Conservation (phyloP, 1,140 invertebrate species). For the Zaprionus inermis region DNA sequence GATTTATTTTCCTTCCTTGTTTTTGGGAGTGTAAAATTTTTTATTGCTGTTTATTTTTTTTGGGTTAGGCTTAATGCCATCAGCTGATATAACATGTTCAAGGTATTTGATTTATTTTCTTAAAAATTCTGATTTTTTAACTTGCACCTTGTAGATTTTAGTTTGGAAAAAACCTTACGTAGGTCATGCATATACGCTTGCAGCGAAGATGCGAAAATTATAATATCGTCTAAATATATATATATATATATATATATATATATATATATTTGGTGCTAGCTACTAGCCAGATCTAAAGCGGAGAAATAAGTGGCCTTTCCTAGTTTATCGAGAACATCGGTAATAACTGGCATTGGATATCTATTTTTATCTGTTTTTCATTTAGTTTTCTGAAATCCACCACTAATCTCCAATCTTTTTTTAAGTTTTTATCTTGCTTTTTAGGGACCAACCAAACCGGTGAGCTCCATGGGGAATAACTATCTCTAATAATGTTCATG, state of each 20-base stretch:
- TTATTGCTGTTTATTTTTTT: slow-evolving; percentile 48
- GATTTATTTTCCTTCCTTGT: slow-evolving; percentile 59
- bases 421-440: slow-evolving; percentile 41
- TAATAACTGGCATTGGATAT: slow-evolving; percentile 85
- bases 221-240: slow-evolving; percentile 62
- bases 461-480: slow-evolving; percentile 37
- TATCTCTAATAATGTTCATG: slow-evolving; percentile 18
- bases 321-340: slow-evolving; percentile 84
- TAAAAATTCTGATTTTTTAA: slow-evolving; percentile 39
- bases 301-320: slow-evolving; percentile 82
- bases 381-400: slow-evolving; percentile 12
- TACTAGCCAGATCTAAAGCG: slow-evolving; percentile 84
- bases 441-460: slow-evolving; percentile 57
- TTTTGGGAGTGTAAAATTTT: slow-evolving; percentile 57
- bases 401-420: slow-evolving; percentile 73
- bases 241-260: no score
- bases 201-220: slow-evolving; percentile 40
- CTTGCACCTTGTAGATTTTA: slow-evolving; percentile 55
- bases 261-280: slow-evolving; percentile 86
- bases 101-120: slow-evolving; percentile 48
- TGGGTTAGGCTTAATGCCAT: slow-evolving; percentile 54
- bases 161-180: slow-evolving; percentile 73
- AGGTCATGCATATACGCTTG: slow-evolving; percentile 45
- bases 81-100: slow-evolving; percentile 67
- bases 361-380: slow-evolving; percentile 80